Conservation (phyloP, 2,113 vertebrate species). For the Leucoraja erinaceus region DNA sequence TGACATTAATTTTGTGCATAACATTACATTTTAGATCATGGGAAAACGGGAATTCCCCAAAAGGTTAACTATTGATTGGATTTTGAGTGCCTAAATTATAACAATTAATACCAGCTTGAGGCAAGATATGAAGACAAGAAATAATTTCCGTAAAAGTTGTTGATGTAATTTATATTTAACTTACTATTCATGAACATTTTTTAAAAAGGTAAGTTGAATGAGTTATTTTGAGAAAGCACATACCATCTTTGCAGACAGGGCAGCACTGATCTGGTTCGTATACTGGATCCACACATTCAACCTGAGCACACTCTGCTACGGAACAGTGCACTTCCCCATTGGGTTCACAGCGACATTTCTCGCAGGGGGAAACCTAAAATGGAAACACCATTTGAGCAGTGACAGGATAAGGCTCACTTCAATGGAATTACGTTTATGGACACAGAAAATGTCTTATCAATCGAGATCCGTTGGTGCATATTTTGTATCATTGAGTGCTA, state of each 20-base stretch:
- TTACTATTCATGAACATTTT: background rate
- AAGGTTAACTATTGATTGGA: background rate
- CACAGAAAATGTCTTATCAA: background rate
- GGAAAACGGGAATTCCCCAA: background rate
- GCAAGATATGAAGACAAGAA: background rate
- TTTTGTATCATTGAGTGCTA: background rate
- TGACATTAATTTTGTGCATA: background rate
- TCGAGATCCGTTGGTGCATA: no score
- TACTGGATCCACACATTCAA: constrained; percentile 90
- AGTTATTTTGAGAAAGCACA: constrained; percentile 39
- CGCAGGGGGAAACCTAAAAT: constrained; percentile 86
- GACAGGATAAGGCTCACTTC: constrained; percentile 1
- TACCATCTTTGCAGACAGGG: constrained; percentile 96
- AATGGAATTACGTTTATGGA: background rate
- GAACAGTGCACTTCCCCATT: constrained; percentile 91
- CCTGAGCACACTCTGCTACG: constrained; percentile 89
- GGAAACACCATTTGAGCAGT: constrained; percentile 42
- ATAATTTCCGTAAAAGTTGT: background rate
- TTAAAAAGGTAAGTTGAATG: background rate
- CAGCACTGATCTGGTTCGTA: constrained; percentile 97
- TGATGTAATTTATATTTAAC: background rate
- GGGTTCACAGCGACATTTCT: constrained; percentile 86
- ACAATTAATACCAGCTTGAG: background rate
- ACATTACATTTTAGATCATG: background rate
- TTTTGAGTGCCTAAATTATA: background rate